Evolutionary conservation across 2,797 vertebrate species (phyloP), one percentile per base, ranked within the genome.

Genomic region (Thunnus albacares): DNA sequence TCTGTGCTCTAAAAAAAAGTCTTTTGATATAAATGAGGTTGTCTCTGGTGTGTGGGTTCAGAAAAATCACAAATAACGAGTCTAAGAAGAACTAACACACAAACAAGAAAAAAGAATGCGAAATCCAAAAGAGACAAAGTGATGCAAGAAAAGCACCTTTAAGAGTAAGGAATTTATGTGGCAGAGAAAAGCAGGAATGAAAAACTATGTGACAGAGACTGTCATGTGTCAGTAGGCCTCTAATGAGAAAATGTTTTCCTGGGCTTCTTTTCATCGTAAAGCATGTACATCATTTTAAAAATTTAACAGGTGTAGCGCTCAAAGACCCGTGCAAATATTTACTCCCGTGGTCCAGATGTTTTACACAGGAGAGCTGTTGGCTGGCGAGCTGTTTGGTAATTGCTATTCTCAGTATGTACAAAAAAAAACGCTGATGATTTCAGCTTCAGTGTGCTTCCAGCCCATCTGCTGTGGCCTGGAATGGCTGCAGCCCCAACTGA

Each of bases 401-500:
- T 20, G n/a, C 47, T 45, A 13, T 62, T 79, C 65, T 75, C 53
- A 52, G 51, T 49, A 15, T 69, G 57, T 80, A 69, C 22, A 6
- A 18, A 26, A 59, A 56, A 57, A 68, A 75, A 69, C 5, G 9
- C 17, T 1, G 17, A 22, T 79, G 43, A 73, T 85, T 90, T 77
- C 24, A 38, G 61, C 62, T 70, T 69, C 60, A 15, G 12, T 51
- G 69, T 51, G 73, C 71, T 75, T 56, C 17, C 47, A 65, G 62
- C 55, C 72, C 80, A 85, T 92, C 83, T 87, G 84, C 79, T 15
- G 28, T 9, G 43, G 45, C 55, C 52, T 62, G 64, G 52, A 85
- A 84, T 68, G 68, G 79, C 71, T 83, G 77, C 67, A 56, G 70
- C 68, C 64, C 70, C 72, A 56, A 64, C 62, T 89, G 87, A 82